Evolutionary conservation across 2,888 invertebrate genomes (phyloP).

Genomic region (Eledona agricola): DNA sequence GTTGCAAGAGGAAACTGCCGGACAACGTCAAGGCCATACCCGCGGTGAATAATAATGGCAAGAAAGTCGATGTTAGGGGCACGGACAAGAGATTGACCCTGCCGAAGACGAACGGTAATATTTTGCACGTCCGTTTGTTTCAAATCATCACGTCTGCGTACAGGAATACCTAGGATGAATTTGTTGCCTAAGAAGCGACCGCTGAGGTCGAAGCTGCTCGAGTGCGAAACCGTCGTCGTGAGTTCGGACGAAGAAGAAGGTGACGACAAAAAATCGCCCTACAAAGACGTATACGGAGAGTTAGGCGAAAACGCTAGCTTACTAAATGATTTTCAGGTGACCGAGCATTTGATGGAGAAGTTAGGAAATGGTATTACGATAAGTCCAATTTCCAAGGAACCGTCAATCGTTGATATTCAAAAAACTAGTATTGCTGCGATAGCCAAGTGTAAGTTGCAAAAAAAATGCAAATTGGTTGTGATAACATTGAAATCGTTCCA

Average conservation of each 20-base stretch:
- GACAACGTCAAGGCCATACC: conserved; percentile 72
- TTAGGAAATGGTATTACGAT: conserved; percentile 53
- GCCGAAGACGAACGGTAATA: conserved; percentile 30
- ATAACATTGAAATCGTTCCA: background rate
- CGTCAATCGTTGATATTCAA: conserved; percentile 55
- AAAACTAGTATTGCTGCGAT: conserved; percentile 24
- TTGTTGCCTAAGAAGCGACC: conserved; percentile 31
- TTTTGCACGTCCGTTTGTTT: conserved; percentile 2
- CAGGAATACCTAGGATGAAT: conserved; percentile 34
- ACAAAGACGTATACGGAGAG: conserved; percentile 42
- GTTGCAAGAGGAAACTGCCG: conserved; percentile 75
- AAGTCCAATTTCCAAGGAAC: conserved; percentile 56
- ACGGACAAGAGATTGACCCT: conserved; percentile 21
- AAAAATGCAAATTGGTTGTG: background rate
- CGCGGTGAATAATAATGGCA: conserved; percentile 43
- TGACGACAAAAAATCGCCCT: conserved; percentile 43
- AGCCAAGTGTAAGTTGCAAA: conserved; percentile 7
- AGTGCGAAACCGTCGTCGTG: conserved; percentile 73
- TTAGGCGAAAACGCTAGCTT: too few species aligned
- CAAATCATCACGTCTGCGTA: too few species aligned
- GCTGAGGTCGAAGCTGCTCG: conserved; percentile 63
- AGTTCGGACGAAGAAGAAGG: conserved; percentile 76
- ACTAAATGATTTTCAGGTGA: conserved; percentile 43
- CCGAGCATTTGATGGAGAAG: conserved; percentile 52
- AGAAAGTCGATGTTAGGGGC: conserved; percentile 26